Evolutionary conservation across 2,888 invertebrate genomes (phyloP).

Genomic region (Endotricha flammealis): DNA sequence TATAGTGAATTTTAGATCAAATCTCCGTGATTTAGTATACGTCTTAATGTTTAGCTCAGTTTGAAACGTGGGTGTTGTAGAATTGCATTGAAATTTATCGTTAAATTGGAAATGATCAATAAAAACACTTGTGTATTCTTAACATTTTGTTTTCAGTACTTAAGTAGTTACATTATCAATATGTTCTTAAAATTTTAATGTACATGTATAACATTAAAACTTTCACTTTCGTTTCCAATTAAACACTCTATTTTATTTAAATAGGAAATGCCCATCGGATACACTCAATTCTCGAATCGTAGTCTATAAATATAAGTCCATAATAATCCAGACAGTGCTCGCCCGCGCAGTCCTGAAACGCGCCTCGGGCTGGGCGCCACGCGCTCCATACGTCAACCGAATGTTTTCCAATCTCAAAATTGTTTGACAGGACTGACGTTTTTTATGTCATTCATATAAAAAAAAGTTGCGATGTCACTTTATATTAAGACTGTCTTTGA

Average conservation of each 20-base stretch:
- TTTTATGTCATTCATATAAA: not conserved
- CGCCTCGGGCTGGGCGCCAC: conserved; percentile 45
- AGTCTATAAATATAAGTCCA: conserved; percentile 60
- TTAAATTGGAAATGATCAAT: too few species aligned
- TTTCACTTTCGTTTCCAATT: conserved; percentile 2
- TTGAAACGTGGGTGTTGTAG: too few species aligned
- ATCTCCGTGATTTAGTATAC: too few species aligned
- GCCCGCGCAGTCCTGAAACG: conserved; percentile 42
- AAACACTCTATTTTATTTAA: conserved; percentile 11
- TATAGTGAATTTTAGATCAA: too few species aligned
- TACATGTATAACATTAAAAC: too few species aligned
- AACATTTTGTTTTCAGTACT: too few species aligned
- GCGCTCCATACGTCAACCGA: conserved; percentile 10
- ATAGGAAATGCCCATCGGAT: conserved; percentile 16
- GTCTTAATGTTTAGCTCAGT: too few species aligned
- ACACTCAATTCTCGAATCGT: conserved; percentile 10
- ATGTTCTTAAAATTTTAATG: too few species aligned
- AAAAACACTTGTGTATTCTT: too few species aligned
- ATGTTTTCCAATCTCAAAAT: not conserved
- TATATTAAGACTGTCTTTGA: too few species aligned
- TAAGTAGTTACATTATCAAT: too few species aligned
- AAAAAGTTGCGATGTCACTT: not conserved
- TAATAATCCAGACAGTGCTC: conserved; percentile 35
- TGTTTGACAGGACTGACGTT: not conserved
- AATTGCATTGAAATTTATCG: too few species aligned